Evolutionary conservation across 2,113 vertebrate species (phyloP), one percentile per base, ranked within the genome.

Genomic region (Tylochromis polylepis): DNA sequence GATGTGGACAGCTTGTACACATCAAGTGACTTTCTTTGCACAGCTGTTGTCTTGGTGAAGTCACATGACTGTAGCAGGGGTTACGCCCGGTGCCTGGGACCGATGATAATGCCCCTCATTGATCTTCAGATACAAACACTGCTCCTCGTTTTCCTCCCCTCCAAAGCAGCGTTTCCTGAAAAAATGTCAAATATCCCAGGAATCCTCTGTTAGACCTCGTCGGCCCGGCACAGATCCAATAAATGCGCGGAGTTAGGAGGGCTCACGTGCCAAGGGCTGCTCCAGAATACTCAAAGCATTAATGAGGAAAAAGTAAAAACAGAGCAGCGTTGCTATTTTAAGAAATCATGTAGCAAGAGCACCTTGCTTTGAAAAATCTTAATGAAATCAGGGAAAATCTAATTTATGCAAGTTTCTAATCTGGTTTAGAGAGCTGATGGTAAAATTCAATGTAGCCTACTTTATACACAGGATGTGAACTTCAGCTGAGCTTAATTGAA

Each of bases 81-180:
- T 85, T 89, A 84, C 89, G 24, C 75, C 79, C 62, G 8, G 95
- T 94, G 95, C 95, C 94, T 89, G 88, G 94, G 90, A 92, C 93
- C 11, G 86, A 87, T 83, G 86, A 96, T 94, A 96, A 96, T 91
- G 92, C 85, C 82, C 56, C 57, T 84, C 91, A 96, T 97, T 97
- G 93, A 97, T 89, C 82, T 87, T 82, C 58, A 84, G 82, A 75
- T 20, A 24, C 80, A 53, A 75, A 83, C 72, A 79, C 81, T 81
- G 83, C 55, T 80, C 36, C 87, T 88, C 18, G 41, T 60, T 80
- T 79, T 79, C 78, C 87, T 89, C 87, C 87, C 85, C 77, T 88
- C 80, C 79, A 91, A 83, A 85, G 87, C 91, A 57, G 86, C 88
- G 53, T 84, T 93, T 94, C 80, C 77, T 86, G 46, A 41, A 93